phyloP scores from a whole-genome alignment of 1,140 invertebrate species.

The Hyles euphorbiae region DNA sequence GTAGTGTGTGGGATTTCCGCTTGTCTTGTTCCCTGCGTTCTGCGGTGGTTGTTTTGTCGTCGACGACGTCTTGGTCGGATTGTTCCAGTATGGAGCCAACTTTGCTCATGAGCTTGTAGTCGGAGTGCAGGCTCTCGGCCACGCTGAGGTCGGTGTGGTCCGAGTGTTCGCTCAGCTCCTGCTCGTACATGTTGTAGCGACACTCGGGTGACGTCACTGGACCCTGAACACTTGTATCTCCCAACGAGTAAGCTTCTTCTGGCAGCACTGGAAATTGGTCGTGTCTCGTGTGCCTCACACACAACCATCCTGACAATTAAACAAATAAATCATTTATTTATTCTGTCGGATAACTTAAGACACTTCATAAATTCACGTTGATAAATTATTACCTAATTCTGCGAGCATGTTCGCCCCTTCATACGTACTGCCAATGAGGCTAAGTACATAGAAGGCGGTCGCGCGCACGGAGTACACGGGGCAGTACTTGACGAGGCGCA shows the following conservation, averaged over 20 bases:
- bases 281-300: constrained; percentile 86
- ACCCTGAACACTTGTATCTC: constrained; percentile 34
- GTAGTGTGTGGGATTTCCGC: constrained; percentile 75
- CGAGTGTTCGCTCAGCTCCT: constrained; percentile 65
- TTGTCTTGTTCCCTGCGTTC: constrained; percentile 44
- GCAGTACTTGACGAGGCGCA: constrained; percentile 86
- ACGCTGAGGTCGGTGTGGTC: constrained; percentile 69
- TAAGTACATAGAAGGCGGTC: constrained; percentile 91
- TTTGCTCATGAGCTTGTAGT: constrained; percentile 40
- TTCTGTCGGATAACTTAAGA: too few species aligned
- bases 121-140: constrained; percentile 61
- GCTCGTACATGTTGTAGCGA: constrained; percentile 50
- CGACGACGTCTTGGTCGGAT: constrained; percentile 49
- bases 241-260: constrained; percentile 77
- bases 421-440: constrained; percentile 88
- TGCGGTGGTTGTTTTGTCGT: constrained; percentile 35
- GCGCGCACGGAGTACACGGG: constrained; percentile 91
- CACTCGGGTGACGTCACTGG: constrained; percentile 50
- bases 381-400: constrained; percentile 76
- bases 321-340: constrained; percentile 3
- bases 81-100: constrained; percentile 32
- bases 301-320: constrained; percentile 82
- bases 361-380: neutral
- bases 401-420: constrained; percentile 86
- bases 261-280: constrained; percentile 90